A percentile compares a stretch with the other conserved stretches of the same genome.
These are phyloP conservation scores for Neotoxoptera formosana DNA, from an alignment of 1,140 invertebrate species.

Conservation along the genomic window DNA sequence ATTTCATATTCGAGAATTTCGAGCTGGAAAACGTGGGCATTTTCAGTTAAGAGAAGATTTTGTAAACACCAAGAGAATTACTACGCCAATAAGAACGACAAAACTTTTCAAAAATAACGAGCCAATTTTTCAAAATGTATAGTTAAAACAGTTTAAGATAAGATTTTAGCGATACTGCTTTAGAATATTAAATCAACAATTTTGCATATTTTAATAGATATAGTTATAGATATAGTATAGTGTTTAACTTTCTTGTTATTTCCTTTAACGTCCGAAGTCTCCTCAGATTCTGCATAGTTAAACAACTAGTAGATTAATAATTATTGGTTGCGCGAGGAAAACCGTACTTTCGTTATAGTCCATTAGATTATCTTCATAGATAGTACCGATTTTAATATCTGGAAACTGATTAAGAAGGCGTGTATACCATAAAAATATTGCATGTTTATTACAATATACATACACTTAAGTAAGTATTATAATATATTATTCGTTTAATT, in stretches of 20 bases:
- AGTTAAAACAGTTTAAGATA: neutral
- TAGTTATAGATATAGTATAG: neutral
- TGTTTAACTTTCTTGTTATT: neutral
- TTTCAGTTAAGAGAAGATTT: neutral
- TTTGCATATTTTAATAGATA: neutral
- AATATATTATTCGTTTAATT: neutral
- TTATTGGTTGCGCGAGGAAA: neutral
- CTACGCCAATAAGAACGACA: neutral
- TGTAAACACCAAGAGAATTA: neutral
- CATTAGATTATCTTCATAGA: neutral
- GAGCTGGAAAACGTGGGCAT: neutral
- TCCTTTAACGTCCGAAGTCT: neutral
- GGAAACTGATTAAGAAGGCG: neutral
- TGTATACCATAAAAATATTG: neutral
- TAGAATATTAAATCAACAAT: neutral
- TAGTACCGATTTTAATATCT: neutral
- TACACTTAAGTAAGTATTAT: neutral
- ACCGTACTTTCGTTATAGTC: neutral
- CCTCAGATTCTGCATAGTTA: neutral
- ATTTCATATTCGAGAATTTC: neutral
- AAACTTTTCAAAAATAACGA: too few species aligned
- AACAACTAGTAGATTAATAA: neutral
- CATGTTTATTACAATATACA: neutral
- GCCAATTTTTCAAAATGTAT: neutral
- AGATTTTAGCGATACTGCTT: neutral